Evolutionary conservation across 2,113 vertebrate genomes (phyloP).

Genomic region (Noturus placidus): DNA sequence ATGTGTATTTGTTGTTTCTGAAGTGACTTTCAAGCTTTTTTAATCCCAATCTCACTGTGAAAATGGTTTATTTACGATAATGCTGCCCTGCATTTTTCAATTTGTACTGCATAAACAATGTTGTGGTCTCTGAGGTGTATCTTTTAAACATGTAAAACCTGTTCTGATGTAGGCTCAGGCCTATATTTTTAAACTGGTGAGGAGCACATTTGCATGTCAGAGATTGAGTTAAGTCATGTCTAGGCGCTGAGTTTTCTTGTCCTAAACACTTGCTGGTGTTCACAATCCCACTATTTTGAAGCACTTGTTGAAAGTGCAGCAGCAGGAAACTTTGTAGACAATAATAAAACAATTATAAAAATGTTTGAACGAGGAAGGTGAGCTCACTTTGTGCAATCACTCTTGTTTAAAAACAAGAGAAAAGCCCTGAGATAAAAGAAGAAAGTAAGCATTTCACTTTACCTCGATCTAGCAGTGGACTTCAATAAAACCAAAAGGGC

Average conservation of each 20-base stretch:
- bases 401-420: not conserved
- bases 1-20: not conserved
- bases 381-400: not conserved
- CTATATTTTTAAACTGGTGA: not conserved
- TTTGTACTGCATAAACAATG: not conserved
- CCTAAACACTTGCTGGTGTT: too few species aligned
- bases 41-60: not conserved
- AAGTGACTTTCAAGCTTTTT: not conserved
- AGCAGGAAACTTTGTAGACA: too few species aligned
- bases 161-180: not conserved
- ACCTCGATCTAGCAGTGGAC: not conserved
- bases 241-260: too few species aligned
- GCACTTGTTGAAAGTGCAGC: too few species aligned
- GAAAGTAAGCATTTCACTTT: not conserved
- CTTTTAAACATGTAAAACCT: not conserved
- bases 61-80: not conserved
- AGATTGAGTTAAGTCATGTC: not conserved
- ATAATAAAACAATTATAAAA: not conserved
- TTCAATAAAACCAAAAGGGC: not conserved
- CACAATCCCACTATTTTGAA: not conserved
- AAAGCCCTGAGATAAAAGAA: not conserved
- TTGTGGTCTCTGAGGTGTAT: not conserved
- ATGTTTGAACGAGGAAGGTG: not conserved
- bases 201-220: not conserved
- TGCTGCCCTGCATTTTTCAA: not conserved